Evolutionary conservation across 2,888 invertebrate genomes (phyloP).

Genomic region (Gastrophysa polygoni): DNA sequence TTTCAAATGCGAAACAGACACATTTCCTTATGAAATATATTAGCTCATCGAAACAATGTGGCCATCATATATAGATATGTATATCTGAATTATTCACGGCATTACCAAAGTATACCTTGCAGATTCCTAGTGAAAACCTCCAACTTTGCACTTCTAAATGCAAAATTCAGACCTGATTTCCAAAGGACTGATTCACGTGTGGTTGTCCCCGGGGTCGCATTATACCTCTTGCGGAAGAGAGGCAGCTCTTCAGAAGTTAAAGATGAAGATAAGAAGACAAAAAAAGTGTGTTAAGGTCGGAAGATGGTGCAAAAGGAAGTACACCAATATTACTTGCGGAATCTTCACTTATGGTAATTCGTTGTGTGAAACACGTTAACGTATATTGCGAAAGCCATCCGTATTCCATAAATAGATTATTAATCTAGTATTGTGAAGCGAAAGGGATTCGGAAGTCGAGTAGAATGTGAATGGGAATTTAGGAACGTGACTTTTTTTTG

Average conservation of each 20-base stretch:
- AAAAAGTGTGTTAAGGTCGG: conserved; percentile 36
- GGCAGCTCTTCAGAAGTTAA: conserved; percentile 16
- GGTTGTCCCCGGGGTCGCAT: neutral
- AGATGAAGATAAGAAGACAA: conserved; percentile 23
- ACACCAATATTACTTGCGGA: conserved; percentile 27
- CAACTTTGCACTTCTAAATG: too few species aligned
- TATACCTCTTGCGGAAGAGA: neutral
- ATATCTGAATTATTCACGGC: too few species aligned
- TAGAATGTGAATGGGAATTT: neutral
- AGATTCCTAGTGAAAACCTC: too few species aligned
- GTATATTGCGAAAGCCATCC: conserved; percentile 17
- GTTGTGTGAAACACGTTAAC: conserved; percentile 24
- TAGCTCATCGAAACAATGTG: too few species aligned
- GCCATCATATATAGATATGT: too few species aligned
- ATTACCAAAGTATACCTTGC: too few species aligned
- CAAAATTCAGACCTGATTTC: too few species aligned
- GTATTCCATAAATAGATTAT: conserved; percentile 16
- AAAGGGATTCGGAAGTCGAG: neutral
- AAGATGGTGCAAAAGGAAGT: conserved; percentile 33
- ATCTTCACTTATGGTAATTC: conserved; percentile 31
- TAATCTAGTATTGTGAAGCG: conserved; percentile 5
- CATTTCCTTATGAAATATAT: too few species aligned
- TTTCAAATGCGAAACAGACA: too few species aligned
- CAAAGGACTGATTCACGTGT: too few species aligned
- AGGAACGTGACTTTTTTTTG: too few species aligned